Conservation (phyloP, 2,113 vertebrate genomes). For the Willisornis vidua region DNA sequence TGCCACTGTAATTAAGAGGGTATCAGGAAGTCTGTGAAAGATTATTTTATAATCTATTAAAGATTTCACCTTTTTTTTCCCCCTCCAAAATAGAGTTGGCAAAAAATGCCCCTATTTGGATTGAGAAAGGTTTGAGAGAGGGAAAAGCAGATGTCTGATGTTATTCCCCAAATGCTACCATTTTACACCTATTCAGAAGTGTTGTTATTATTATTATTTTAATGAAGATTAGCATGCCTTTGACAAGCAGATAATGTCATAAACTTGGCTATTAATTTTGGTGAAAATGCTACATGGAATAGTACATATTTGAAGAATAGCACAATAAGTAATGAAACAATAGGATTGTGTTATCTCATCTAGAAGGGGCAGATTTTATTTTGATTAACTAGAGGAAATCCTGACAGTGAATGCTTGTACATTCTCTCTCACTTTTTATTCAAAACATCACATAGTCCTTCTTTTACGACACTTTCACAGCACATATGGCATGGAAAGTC, state of each 20-base stretch:
- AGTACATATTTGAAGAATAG: neutral
- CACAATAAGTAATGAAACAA: neutral
- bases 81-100: neutral
- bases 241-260: neutral
- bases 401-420: neutral
- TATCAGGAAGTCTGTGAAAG: neutral
- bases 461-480: neutral
- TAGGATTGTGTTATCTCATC: neutral
- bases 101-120: neutral
- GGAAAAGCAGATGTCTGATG: neutral
- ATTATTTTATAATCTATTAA: neutral
- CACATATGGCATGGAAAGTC: neutral
- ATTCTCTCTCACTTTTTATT: neutral
- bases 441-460: neutral
- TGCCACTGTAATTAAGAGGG: neutral
- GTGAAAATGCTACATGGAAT: neutral
- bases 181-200: neutral
- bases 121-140: neutral
- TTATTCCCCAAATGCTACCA: neutral
- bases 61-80: neutral
- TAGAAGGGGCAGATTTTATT: neutral
- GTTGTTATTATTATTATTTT: neutral
- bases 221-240: neutral
- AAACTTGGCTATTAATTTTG: neutral
- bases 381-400: neutral